Evolutionary conservation across 1,140 invertebrate species (phyloP), one percentile per base, ranked within the genome.

Genomic region (Chrysopa pallens): DNA sequence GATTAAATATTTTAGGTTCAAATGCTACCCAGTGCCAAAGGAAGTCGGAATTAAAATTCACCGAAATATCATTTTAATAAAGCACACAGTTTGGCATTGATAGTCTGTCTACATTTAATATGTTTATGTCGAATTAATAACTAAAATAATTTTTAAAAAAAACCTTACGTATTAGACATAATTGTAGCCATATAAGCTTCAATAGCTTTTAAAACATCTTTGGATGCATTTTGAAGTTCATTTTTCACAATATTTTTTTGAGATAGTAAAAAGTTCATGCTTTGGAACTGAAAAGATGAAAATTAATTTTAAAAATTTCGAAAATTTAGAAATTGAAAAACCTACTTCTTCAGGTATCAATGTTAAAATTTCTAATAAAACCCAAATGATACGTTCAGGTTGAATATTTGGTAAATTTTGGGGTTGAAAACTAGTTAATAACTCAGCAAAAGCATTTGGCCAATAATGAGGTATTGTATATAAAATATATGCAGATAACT

Each of bases 301-400:
- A n/a, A 38, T 23, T 4, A 43, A 38, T 6, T 39, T 7, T 38
- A 35, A 36, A 27, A 38, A 15, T 15, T 28, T 41, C 33, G 8
- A 27, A 45, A 46, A 28, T 35, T 8, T 27, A 38, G 0, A 2
- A 33, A 11, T 12, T 9, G 37, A 39, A 23, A 38, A 36, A 51
- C 48, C 64, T 67, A 84, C 81, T 66, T 91, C 85, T 67, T 81
- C 79, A 12, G 85, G 83, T 53, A 91, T 73, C 42, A 81, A 75
- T 49, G 75, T 76, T 17, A 90, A 63, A 11, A 80, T 73, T 59
- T 85, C 78, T 29, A 86, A 58, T 49, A 86, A 62, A 31, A 84
- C 73, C 64, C 67, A 69, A 42, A 70, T 58, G 11, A 66, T 58
- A 49, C 64, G 57, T 47, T 68, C 60, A 13, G 68, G 62, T 42